phyloP scores from a whole-genome alignment of 2,797 vertebrate genomes.

The Peromyscus aztecus region DNA sequence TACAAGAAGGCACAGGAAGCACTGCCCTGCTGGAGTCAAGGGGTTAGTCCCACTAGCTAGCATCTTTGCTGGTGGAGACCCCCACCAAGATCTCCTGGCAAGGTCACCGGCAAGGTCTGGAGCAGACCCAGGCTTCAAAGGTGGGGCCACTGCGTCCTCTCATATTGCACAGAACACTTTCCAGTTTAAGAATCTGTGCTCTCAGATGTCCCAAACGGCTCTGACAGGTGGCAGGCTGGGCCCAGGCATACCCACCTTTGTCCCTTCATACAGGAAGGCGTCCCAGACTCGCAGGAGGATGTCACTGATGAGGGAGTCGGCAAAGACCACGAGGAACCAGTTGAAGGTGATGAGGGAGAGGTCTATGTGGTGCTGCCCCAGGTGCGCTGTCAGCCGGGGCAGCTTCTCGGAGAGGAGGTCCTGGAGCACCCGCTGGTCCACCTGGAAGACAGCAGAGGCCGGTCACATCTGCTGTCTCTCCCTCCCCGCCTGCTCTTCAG shows the following conservation, averaged over 20 bases:
- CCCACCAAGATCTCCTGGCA: background rate
- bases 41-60: background rate
- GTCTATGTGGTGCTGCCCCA: constrained; percentile 91
- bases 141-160: background rate
- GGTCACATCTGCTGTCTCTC: background rate
- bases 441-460: constrained; percentile 86
- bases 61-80: background rate
- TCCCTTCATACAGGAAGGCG: constrained; percentile 96
- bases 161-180: background rate
- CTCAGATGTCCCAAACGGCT: background rate
- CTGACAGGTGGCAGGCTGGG: background rate
- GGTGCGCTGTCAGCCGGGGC: constrained; percentile 92
- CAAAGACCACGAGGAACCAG: constrained; percentile 97
- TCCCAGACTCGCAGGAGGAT: constrained; percentile 97
- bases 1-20: background rate
- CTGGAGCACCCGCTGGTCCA: constrained; percentile 96
- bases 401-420: constrained; percentile 95
- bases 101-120: background rate
- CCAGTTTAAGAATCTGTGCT: background rate
- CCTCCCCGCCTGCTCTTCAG: background rate
- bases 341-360: constrained; percentile 95
- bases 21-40: background rate
- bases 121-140: background rate
- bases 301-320: constrained; percentile 95
- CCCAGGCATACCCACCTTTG: constrained; percentile 90